Base-by-base conservation (phyloP, 2,797 vertebrate species). In the Coranthus polyacanthus region DNA sequence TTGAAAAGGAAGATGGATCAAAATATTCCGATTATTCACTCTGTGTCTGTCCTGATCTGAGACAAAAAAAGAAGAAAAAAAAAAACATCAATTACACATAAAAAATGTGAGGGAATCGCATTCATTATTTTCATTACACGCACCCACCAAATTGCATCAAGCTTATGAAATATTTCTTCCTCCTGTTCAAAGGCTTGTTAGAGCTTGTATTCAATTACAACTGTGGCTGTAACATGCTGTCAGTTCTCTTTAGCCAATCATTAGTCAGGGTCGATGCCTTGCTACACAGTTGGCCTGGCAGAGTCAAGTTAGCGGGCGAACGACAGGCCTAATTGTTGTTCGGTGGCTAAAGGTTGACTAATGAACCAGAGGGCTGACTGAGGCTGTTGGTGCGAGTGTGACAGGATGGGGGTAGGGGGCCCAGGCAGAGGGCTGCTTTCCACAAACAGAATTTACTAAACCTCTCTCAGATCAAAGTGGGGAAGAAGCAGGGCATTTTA, bases 211-310 rank as follows among this genome's bases (percentile, higher is more conserved):
- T 95, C 94, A 95, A 95, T 95, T 95, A 96, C 92, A 91, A 92
- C 92, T 83, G 74, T 91, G 92, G 93, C 93, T 93, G 86, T 92
- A 94, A 94, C 93, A 91, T 82, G 89, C 94, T 94, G 92, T 95
- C 94, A 94, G 91, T 81, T 94, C 94, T 94, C 93, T 95, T 95
- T 94, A 95, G 92, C 91, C 93, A 95, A 94, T 95, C 95, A 96
- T 96, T 96, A 95, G 92, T 94, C 91, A 94, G 91, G 92, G 91
- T 93, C 85, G 84, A 73, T 88, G 92, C 83, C 90, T 87, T 60
- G 65, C 84, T 43, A 79, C 76, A 71, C 84, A 82, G 79, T 70
- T 51, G 36, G 80, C 64, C 60, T 8, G 52, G 74, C 69, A 53
- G 67, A 78, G 80, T 75, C 72, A 41, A 82, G 70, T 64, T 49